Conservation (phyloP, 2,888 invertebrate genomes). For the Pinctada fucata region DNA sequence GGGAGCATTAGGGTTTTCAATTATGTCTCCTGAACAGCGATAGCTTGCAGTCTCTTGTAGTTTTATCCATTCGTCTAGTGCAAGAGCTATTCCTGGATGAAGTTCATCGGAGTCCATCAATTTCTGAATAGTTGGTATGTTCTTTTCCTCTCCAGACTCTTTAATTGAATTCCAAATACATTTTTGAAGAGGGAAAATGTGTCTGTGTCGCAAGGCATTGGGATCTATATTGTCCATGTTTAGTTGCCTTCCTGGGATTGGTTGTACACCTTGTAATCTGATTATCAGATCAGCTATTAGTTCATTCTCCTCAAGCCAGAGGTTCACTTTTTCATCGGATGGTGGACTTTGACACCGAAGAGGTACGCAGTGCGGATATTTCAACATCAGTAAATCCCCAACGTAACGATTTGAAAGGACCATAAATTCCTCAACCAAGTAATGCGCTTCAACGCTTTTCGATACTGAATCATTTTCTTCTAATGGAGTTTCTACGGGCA, state of each 20-base stretch:
- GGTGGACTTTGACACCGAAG: conserved; percentile 42
- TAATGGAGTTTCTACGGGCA: conserved; percentile 40
- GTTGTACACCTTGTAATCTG: conserved; percentile 38
- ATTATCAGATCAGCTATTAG: conserved; percentile 41
- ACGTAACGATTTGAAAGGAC: conserved; percentile 39
- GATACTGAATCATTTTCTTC: conserved; percentile 30
- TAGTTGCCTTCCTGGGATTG: background rate
- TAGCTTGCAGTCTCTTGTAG: conserved; percentile 51
- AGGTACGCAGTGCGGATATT: conserved; percentile 35
- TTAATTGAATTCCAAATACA: conserved; percentile 28
- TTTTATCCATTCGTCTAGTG: conserved; percentile 48
- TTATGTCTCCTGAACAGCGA: conserved; percentile 42
- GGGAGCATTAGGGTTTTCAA: background rate
- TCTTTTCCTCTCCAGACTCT: background rate
- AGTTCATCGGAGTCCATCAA: conserved; percentile 44
- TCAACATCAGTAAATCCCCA: conserved; percentile 21
- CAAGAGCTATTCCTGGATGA: conserved; percentile 45
- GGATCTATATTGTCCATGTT: background rate
- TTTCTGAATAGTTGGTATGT: conserved; percentile 24
- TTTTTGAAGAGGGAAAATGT: conserved; percentile 26
- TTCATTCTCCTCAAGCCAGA: conserved; percentile 33
- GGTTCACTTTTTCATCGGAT: conserved; percentile 27
- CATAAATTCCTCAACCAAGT: conserved; percentile 56
- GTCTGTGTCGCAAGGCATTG: conserved; percentile 14
- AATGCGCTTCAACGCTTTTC: conserved; percentile 47